Conservation (phyloP, 2,888 invertebrate genomes). For the Xiphydria camelus region DNA sequence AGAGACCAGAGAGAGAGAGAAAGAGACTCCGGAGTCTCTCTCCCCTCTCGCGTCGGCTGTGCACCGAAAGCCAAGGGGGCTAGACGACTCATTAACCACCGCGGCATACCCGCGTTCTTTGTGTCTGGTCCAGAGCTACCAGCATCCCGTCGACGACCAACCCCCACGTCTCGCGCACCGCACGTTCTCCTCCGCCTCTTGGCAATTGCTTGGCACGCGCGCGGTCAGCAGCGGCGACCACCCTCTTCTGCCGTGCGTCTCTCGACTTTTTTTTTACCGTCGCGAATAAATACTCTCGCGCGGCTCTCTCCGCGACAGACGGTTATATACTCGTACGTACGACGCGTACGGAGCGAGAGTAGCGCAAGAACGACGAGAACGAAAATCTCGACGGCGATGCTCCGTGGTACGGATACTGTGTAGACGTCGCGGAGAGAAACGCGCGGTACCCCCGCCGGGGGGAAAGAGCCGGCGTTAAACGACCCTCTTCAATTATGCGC, state of each 20-base stretch:
- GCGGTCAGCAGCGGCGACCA: not conserved
- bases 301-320: too few relatives aligned
- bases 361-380: too few relatives aligned
- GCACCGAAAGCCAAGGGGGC: slow-evolving; percentile 20
- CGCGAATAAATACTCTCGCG: too few relatives aligned
- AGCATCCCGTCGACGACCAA: not conserved
- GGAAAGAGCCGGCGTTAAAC: slow-evolving; percentile 9
- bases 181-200: not conserved
- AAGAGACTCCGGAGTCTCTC: too few relatives aligned
- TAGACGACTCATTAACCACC: slow-evolving; percentile 46
- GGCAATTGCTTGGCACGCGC: not conserved
- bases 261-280: too few relatives aligned
- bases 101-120: slow-evolving; percentile 35
- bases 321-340: too few relatives aligned
- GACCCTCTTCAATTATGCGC: slow-evolving; percentile 23
- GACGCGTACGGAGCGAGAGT: too few relatives aligned
- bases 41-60: slow-evolving; percentile 2
- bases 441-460: too few relatives aligned
- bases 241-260: not conserved
- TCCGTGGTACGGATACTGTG: too few relatives aligned
- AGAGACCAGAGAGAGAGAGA: too few relatives aligned
- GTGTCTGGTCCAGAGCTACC: slow-evolving; percentile 22
- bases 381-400: too few relatives aligned
- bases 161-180: not conserved
- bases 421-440: too few relatives aligned